Conservation (phyloP, 2,113 vertebrate genomes). For the Pomatorhinus ruficollis region DNA sequence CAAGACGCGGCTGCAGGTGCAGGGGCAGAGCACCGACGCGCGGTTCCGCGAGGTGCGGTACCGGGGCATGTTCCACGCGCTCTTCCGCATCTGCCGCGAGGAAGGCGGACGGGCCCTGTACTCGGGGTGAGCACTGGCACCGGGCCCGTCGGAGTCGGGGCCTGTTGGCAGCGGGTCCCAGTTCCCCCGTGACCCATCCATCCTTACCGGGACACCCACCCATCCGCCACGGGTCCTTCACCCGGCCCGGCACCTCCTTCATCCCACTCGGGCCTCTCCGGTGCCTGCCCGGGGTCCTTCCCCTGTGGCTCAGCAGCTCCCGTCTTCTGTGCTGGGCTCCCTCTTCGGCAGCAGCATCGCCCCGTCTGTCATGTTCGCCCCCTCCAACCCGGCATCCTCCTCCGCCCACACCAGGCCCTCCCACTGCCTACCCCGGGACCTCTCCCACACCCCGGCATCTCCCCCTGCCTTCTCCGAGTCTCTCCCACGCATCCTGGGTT, state of each 20-base stretch:
- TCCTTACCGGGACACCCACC: background rate
- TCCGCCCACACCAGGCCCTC: background rate
- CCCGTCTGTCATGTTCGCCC: background rate
- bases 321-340: background rate
- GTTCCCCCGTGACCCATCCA: background rate
- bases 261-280: too few species aligned
- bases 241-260: background rate
- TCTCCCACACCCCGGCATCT: background rate
- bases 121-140: conserved; percentile 83
- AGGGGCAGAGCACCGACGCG: conserved; percentile 85
- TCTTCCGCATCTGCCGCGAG: conserved; percentile 89
- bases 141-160: background rate
- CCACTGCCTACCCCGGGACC: background rate
- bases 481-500: background rate
- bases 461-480: background rate
- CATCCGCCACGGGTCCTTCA: too few species aligned
- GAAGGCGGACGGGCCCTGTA: conserved; percentile 90
- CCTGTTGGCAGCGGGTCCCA: background rate
- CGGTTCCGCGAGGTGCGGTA: conserved; percentile 93
- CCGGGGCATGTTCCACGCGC: conserved; percentile 93
- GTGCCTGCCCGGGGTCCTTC: background rate
- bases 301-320: background rate
- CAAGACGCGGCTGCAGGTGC: conserved; percentile 93
- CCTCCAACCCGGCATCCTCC: background rate
- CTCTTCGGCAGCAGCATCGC: background rate